phyloP scores from a whole-genome alignment of 2,888 invertebrate genomes.

The Calameuta filiformis region DNA sequence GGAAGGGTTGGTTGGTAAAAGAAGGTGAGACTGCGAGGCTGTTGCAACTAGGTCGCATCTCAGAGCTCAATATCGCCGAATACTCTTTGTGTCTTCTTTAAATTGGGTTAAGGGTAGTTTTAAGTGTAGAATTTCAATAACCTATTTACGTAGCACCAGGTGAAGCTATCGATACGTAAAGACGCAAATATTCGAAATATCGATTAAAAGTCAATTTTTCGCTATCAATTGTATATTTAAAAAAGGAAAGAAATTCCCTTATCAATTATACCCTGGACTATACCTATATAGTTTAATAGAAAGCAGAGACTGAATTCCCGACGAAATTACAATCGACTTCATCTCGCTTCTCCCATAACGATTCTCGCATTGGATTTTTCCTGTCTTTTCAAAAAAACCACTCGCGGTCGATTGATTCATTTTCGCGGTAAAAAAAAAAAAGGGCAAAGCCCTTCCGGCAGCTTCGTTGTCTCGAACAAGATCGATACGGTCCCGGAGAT shows the following conservation, averaged over 20 bases:
- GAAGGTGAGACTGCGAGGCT: slow-evolving; percentile 31
- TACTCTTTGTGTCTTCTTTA: slow-evolving; percentile 51
- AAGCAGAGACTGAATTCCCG: neutral
- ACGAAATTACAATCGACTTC: neutral
- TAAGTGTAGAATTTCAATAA: slow-evolving; percentile 32
- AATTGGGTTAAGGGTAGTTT: slow-evolving; percentile 55
- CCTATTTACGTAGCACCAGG: slow-evolving; percentile 10
- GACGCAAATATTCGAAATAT: neutral
- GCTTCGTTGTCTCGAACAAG: neutral
- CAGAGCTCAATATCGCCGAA: slow-evolving; percentile 60
- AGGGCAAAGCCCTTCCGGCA: neutral
- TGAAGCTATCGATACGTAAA: no score
- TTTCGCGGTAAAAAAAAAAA: neutral
- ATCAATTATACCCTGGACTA: no score
- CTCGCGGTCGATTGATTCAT: neutral
- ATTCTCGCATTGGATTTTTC: neutral
- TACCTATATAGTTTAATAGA: neutral
- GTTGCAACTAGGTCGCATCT: slow-evolving; percentile 58
- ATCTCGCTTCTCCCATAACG: neutral
- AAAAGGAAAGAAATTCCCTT: no score
- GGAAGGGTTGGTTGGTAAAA: slow-evolving; percentile 26
- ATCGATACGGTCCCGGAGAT: neutral
- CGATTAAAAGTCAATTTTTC: neutral
- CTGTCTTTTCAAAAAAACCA: neutral
- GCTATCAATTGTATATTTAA: neutral